Base-by-base conservation (phyloP, 2,113 vertebrate genomes). In the Thamnaconus septentrionalis region DNA sequence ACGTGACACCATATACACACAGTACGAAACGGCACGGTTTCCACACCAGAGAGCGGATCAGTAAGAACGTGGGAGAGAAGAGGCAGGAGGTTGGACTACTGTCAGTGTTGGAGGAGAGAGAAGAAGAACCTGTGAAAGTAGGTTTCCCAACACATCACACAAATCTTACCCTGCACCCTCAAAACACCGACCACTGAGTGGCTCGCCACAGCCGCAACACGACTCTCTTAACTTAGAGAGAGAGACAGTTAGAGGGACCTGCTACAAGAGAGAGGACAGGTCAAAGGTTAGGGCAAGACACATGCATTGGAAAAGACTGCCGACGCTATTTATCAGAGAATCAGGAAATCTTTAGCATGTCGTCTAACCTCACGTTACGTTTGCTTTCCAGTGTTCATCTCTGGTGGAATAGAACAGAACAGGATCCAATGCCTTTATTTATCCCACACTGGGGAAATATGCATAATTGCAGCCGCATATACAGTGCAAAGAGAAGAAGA, bases 81-180 rank as follows among this genome's bases (percentile, higher is more conserved):
- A 78, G 59, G 70, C 84, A 87, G 78, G 77, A 86, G 92, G 84
- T 72, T 72, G 90, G 85, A 84, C 71, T 81, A 84, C 87, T 90
- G 84, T 84, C 76, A 87, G 88, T 91, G 88, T 90, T 81, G 83
- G 80, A 83, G 89, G 88, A 91, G 66, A 87, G 80, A 88, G 18
- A 31, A 31, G 84, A 79, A 82, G 72, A 84, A 86, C 89, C 91
- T 92, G 90, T 90, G 83, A 91, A 87, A 85, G 81, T 85, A 89
- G 93, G 87, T 93, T 91, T 91, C 93, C 95, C 93, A 90, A 92
- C 91, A 92, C 90, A 93, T 81, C 91, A 94, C 92, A 95, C 89
- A 91, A 95, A 85, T 94, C 96, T 98, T 98, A 99, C 96, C 97
- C 95, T 95, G 90, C 91, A 93, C 95, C 95, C 95, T 94, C 93